phyloP scores from a whole-genome alignment of 1,140 invertebrate genomes.

The Leptinotarsa defecta region DNA sequence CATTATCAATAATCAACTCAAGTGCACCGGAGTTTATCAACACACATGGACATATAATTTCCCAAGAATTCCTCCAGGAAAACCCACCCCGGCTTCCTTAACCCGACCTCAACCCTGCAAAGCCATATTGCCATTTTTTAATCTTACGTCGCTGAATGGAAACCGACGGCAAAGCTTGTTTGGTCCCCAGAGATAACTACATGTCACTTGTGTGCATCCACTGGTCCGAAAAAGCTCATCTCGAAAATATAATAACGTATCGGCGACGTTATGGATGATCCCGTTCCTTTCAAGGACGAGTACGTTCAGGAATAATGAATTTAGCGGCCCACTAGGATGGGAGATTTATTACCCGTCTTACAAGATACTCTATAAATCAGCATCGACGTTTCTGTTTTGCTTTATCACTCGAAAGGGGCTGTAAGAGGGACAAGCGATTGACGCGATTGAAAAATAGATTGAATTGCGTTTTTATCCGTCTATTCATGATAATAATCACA shows the following conservation, averaged over 20 bases:
- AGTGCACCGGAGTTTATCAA: too few relatives aligned
- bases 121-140: conserved; percentile 7
- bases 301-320: not conserved
- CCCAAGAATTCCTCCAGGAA: too few relatives aligned
- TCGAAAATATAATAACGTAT: conserved; percentile 29
- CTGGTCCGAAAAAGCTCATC: conserved; percentile 22
- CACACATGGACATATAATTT: too few relatives aligned
- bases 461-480: too few relatives aligned
- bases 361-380: not conserved
- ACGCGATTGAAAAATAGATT: too few relatives aligned
- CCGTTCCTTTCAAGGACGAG: not conserved
- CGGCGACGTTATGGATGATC: conserved; percentile 21
- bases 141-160: conserved; percentile 9
- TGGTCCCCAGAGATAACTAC: conserved; percentile 24
- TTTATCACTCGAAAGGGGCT: not conserved
- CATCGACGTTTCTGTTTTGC: not conserved
- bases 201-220: conserved; percentile 23
- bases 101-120: not conserved
- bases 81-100: too few relatives aligned
- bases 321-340: not conserved
- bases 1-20: too few relatives aligned
- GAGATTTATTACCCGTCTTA: not conserved
- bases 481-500: too few relatives aligned
- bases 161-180: conserved; percentile 10
- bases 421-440: not conserved